A percentile compares a stretch with the other conserved stretches of the same genome.
phyloP scores from a whole-genome alignment of 2,797 vertebrate species.

The Otolemur crassicaudatus region DNA sequence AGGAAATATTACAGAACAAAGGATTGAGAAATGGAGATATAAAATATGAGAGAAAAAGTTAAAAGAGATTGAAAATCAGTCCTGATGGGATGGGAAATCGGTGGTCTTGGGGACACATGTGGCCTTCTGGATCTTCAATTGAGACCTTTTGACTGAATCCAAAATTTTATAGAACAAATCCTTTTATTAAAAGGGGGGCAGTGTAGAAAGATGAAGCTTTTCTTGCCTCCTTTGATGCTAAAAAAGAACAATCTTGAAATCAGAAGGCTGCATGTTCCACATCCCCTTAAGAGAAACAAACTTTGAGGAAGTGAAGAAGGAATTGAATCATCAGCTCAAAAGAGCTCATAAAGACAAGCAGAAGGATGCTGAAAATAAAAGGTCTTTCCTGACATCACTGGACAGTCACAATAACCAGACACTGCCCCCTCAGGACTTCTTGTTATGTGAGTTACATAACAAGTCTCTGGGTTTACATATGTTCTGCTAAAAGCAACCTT shows the following conservation, averaged over 20 bases:
- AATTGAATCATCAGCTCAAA: neutral
- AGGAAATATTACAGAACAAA: neutral
- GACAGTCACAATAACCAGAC: neutral
- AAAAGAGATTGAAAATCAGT: neutral
- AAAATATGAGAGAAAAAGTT: conserved; percentile 21
- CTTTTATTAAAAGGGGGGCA: too few relatives aligned
- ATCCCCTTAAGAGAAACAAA: neutral
- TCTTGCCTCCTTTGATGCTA: too few relatives aligned
- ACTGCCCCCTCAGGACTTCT: neutral
- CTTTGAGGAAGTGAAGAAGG: neutral
- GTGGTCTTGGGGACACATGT: too few relatives aligned
- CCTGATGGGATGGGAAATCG: neutral
- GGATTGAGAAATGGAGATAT: neutral
- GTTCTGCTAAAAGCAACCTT: neutral
- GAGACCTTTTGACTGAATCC: too few relatives aligned
- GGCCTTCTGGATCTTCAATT: too few relatives aligned
- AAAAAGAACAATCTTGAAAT: too few relatives aligned
- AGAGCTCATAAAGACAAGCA: neutral
- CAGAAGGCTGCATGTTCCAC: too few relatives aligned
- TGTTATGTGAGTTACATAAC: neutral
- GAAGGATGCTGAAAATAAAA: neutral
- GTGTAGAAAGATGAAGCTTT: too few relatives aligned
- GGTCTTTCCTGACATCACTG: neutral
- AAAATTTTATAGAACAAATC: too few relatives aligned
- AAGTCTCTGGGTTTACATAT: neutral